These are phyloP conservation scores for Platycheirus albimanus DNA, from an alignment of 2,888 invertebrate genomes.

Conservation along the genomic window DNA sequence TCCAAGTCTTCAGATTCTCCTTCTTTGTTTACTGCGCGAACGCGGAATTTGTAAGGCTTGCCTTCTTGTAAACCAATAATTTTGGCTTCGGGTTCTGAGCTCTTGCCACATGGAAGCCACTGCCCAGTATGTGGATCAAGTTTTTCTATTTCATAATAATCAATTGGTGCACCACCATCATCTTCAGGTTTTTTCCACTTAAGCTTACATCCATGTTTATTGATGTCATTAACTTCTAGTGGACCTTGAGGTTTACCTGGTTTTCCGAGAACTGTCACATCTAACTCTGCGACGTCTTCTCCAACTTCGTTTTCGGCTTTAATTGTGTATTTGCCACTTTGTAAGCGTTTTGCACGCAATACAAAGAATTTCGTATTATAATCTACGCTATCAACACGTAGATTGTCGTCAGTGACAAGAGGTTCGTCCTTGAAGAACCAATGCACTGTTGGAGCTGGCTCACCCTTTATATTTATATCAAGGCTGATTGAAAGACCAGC, in stretches of 20 bases:
- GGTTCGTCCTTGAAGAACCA: slow-evolving; percentile 93
- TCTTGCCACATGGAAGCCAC: slow-evolving; percentile 96
- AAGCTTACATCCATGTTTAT: slow-evolving; percentile 95
- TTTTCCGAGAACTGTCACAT: slow-evolving; percentile 93
- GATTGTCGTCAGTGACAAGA: slow-evolving; percentile 85
- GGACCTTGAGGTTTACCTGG: slow-evolving; percentile 93
- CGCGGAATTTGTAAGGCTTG: slow-evolving; percentile 99
- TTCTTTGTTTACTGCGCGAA: slow-evolving; percentile 98
- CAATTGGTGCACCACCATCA: slow-evolving; percentile 96
- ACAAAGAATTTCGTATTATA: slow-evolving; percentile 96
- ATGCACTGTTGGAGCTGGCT: slow-evolving; percentile 95
- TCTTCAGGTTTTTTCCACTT: slow-evolving; percentile 97
- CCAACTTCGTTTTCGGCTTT: slow-evolving; percentile 96
- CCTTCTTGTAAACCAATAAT: slow-evolving; percentile 94
- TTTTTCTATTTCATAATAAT: slow-evolving; percentile 98
- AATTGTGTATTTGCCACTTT: slow-evolving; percentile 94
- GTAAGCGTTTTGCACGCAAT: slow-evolving; percentile 90
- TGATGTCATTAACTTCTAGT: slow-evolving; percentile 92
- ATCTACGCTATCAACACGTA: slow-evolving; percentile 92
- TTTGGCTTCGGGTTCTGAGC: slow-evolving; percentile 93
- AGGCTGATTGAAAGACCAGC: slow-evolving; percentile 93
- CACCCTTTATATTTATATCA: slow-evolving; percentile 95
- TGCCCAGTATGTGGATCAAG: slow-evolving; percentile 94
- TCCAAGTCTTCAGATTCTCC: slow-evolving; percentile 98
- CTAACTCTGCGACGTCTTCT: slow-evolving; percentile 94